These are phyloP conservation scores for Trachelus stipa DNA, from an alignment of 2,888 invertebrate genomes.

Conservation along the genomic window DNA sequence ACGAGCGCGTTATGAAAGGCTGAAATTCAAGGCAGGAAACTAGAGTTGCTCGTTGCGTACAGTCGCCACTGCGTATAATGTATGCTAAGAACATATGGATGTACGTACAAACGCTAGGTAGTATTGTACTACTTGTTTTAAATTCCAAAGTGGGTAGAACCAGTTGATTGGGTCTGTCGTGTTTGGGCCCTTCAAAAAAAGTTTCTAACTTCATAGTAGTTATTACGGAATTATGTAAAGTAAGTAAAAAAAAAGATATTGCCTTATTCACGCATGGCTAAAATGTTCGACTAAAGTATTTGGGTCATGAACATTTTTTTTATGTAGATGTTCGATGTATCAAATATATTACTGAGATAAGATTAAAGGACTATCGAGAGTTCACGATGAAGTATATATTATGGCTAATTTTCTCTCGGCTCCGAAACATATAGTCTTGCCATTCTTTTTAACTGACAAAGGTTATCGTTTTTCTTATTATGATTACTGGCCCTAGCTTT, in stretches of 20 bases:
- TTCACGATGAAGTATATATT: neutral
- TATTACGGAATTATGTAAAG: neutral
- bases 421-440: neutral
- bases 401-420: neutral
- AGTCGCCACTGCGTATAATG: neutral
- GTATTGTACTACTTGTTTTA: neutral
- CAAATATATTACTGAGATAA: too few relatives aligned
- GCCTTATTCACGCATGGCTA: neutral
- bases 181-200: neutral
- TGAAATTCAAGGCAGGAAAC: neutral
- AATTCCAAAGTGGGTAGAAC: slow-evolving; percentile 1
- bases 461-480: slow-evolving; percentile 36
- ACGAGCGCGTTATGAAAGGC: neutral
- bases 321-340: neutral
- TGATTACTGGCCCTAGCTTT: slow-evolving; percentile 43
- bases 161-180: neutral
- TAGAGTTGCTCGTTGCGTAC: neutral
- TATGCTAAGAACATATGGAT: neutral
- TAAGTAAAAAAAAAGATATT: neutral
- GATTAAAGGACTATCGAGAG: neutral
- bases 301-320: neutral
- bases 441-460: slow-evolving; percentile 33
- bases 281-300: neutral
- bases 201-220: neutral
- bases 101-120: neutral